These are phyloP conservation scores for Osmoderma eremita DNA, from an alignment of 2,888 invertebrate species.

Conservation along the genomic window DNA sequence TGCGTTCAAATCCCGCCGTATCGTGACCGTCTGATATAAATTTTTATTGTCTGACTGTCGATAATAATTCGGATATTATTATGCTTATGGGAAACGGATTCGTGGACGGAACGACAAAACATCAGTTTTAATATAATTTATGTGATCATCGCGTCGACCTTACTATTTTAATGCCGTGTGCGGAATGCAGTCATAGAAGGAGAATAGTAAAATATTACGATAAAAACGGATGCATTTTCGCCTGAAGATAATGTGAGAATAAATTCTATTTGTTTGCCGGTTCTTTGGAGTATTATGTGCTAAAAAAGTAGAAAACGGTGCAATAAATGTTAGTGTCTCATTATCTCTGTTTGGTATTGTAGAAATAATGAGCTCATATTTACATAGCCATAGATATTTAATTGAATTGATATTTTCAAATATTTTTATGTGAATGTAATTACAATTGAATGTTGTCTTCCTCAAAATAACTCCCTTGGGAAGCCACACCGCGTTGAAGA, in stretches of 20 bases:
- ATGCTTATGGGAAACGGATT: conserved; percentile 21
- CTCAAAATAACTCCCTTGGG: too few relatives aligned
- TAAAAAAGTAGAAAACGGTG: conserved; percentile 4
- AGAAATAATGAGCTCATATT: too few relatives aligned
- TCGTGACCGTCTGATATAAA: conserved; percentile 30
- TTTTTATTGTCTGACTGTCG: conserved; percentile 30
- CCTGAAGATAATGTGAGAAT: conserved; percentile 7
- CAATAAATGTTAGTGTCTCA: too few relatives aligned
- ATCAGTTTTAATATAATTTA: conserved; percentile 28
- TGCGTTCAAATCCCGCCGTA: not conserved
- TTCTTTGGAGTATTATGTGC: not conserved
- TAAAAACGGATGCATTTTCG: conserved; percentile 8
- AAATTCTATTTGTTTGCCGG: conserved; percentile 21
- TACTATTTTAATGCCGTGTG: conserved; percentile 30
- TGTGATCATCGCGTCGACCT: conserved; percentile 20
- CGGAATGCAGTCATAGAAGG: conserved; percentile 14
- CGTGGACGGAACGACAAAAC: conserved; percentile 31
- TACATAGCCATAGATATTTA: too few relatives aligned
- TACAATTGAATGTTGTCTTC: too few relatives aligned
- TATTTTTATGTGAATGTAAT: too few relatives aligned
- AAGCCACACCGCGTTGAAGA: too few relatives aligned
- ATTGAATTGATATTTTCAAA: too few relatives aligned
- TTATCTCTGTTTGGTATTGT: too few relatives aligned
- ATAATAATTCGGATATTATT: conserved; percentile 22
- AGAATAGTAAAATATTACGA: not conserved